phyloP scores from a whole-genome alignment of 2,888 invertebrate species.

The Dugesia japonica region DNA sequence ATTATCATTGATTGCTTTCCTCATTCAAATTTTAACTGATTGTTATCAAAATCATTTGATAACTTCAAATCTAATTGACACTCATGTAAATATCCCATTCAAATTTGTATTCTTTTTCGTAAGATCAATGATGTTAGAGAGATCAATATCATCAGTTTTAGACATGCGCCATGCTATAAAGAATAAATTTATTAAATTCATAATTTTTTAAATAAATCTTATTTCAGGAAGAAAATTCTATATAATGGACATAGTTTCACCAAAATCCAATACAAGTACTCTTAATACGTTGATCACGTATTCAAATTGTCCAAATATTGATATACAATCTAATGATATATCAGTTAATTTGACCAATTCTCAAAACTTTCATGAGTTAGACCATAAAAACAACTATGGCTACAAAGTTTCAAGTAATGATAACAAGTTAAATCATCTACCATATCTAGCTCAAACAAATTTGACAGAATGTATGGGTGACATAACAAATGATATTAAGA shows the following conservation, averaged over 20 bases:
- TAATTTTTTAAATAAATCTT: background rate
- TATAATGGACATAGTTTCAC: background rate
- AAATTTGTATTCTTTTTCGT: background rate
- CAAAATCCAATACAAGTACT: background rate
- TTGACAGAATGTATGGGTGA: background rate
- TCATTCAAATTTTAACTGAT: constrained; percentile 9
- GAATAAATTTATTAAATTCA: background rate
- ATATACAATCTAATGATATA: background rate
- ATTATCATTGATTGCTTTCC: constrained; percentile 15
- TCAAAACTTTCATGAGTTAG: background rate
- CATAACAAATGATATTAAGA: background rate
- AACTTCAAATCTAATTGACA: constrained; percentile 16
- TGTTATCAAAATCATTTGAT: constrained; percentile 13
- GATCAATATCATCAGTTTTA: no score
- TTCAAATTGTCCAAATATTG: background rate
- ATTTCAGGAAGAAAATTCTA: background rate
- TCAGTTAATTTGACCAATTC: background rate
- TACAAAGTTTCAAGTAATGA: constrained; percentile 10
- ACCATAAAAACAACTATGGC: background rate
- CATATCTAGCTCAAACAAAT: background rate
- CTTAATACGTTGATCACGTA: background rate
- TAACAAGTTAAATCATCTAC: background rate
- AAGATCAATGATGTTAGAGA: background rate
- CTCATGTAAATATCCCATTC: constrained; percentile 11
- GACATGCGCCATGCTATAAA: no score